Conservation (phyloP, 37 sponge, comb jelly and placozoan species). For the Ianthella basta region DNA sequence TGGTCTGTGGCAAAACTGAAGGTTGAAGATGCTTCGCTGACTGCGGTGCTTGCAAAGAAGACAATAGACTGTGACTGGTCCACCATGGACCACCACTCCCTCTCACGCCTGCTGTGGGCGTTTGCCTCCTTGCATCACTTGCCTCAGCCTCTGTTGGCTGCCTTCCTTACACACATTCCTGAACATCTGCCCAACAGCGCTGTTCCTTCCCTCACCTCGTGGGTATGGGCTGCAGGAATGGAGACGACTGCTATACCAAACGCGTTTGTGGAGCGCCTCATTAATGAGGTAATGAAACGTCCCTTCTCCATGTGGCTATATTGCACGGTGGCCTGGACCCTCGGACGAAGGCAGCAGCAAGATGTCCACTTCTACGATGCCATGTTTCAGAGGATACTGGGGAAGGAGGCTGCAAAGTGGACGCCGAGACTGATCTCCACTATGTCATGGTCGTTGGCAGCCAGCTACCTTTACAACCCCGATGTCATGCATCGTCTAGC, state of each 20-base stretch:
- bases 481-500: constrained; percentile 36
- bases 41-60: too few species aligned
- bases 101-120: too few species aligned
- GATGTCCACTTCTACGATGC: background rate
- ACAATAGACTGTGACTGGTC: too few species aligned
- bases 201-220: too few species aligned
- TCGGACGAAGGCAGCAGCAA: background rate
- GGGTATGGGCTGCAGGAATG: background rate
- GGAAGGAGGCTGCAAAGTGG: background rate
- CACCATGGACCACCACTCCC: too few species aligned
- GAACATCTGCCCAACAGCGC: too few species aligned
- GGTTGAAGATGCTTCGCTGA: too few species aligned
- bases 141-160: too few species aligned
- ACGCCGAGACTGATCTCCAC: constrained; percentile 29
- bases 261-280: background rate
- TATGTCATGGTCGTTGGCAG: constrained; percentile 29
- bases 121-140: too few species aligned
- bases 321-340: constrained; percentile 8
- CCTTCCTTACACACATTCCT: too few species aligned
- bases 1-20: too few species aligned
- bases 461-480: constrained; percentile 18
- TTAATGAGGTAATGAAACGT: background rate
- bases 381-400: background rate
- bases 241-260: background rate
- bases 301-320: background rate